Evolutionary conservation across 2,113 vertebrate genomes (phyloP).

Genomic region (Takifugu bimaculatus): DNA sequence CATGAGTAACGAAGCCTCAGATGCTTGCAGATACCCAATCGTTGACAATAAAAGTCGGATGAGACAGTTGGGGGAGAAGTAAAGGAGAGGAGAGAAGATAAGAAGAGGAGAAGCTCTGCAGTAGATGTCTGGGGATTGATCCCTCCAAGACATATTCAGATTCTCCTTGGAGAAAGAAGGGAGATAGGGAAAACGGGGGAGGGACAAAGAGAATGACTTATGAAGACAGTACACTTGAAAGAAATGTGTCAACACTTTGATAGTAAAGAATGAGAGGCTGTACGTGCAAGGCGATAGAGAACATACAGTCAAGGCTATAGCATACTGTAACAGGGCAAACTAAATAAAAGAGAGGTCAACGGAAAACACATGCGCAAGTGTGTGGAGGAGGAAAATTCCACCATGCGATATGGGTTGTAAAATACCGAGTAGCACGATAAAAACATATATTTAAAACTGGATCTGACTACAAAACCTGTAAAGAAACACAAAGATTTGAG

Average conservation of each 20-base stretch:
- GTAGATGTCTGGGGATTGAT: slow-evolving; percentile 57
- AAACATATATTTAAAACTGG: not conserved
- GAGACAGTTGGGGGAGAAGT: slow-evolving; percentile 27
- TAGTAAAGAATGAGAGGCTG: slow-evolving; percentile 42
- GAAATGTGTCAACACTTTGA: slow-evolving; percentile 64
- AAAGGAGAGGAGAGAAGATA: slow-evolving; percentile 24
- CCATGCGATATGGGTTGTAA: slow-evolving; percentile 2
- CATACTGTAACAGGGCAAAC: slow-evolving; percentile 41
- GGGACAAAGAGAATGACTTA: slow-evolving; percentile 69
- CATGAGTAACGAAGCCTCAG: slow-evolving; percentile 22
- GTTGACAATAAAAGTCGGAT: slow-evolving; percentile 43
- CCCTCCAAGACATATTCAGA: slow-evolving; percentile 51
- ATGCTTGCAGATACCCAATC: slow-evolving; percentile 27
- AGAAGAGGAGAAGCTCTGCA: slow-evolving; percentile 30
- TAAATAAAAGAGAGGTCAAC: slow-evolving; percentile 19
- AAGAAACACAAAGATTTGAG: too few species aligned
- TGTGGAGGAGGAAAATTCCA: not conserved
- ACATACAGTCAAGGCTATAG: slow-evolving; percentile 17
- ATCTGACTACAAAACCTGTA: too few species aligned
- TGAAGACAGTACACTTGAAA: slow-evolving; percentile 67
- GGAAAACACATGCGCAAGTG: slow-evolving; percentile 11
- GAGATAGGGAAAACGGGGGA: slow-evolving; percentile 25
- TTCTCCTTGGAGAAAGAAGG: slow-evolving; percentile 53
- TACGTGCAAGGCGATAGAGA: slow-evolving; percentile 28
- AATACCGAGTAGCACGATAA: not conserved